phyloP scores from a whole-genome alignment of 2,113 vertebrate species.

The Felis chaus region DNA sequence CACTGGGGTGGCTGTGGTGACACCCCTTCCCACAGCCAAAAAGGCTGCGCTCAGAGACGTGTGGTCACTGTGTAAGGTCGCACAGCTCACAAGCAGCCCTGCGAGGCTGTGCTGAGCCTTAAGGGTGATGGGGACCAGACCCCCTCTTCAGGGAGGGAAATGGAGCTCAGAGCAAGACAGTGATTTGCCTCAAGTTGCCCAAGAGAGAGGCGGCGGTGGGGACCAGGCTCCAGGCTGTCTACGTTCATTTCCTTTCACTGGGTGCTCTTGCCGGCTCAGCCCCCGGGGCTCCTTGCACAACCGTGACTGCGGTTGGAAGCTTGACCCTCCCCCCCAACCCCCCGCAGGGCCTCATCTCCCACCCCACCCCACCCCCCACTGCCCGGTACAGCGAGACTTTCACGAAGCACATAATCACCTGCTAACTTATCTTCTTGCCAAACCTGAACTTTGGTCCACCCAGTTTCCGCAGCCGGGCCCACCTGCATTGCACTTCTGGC shows the following conservation, averaged over 20 bases:
- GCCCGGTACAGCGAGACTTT: not conserved
- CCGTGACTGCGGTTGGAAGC: not conserved
- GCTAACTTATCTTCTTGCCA: not conserved
- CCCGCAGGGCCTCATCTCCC: fast-evolving
- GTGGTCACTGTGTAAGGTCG: not conserved
- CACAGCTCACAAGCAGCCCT: not conserved
- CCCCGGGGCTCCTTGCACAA: not conserved
- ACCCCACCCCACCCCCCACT: fast-evolving
- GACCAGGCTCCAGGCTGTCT: not conserved
- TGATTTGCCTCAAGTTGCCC: not conserved
- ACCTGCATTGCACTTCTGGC: not conserved
- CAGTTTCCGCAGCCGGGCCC: not conserved
- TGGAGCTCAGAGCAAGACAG: not conserved
- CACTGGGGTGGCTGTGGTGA: not conserved
- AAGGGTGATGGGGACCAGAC: not conserved
- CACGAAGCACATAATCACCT: not conserved
- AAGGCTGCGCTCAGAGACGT: not conserved
- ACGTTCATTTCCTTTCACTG: not conserved
- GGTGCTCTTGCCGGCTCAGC: not conserved
- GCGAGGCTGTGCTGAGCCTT: not conserved
- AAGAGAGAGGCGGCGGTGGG: no score
- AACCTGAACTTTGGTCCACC: not conserved
- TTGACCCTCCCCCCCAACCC: not conserved
- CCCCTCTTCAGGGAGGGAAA: not conserved
- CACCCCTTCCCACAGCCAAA: not conserved